Conservation (phyloP, 2,888 invertebrate genomes). For the Drosophila gaucha region DNA sequence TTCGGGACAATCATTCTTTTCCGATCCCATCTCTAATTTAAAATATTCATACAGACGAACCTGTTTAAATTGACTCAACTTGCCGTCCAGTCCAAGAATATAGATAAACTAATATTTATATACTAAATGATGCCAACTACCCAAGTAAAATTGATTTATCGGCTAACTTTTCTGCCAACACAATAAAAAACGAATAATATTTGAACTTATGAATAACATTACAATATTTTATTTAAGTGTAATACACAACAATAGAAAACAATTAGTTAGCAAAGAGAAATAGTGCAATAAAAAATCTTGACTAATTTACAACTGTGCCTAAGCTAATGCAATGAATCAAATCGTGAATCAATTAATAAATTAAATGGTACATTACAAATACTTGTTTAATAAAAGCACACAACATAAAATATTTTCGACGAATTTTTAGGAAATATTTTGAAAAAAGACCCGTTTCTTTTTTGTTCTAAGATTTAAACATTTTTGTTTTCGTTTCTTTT, state of each 20-base stretch:
- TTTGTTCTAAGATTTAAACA: conserved; percentile 9
- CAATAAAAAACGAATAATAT: background rate
- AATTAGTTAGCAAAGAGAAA: conserved; percentile 9
- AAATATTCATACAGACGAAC: too few relatives aligned
- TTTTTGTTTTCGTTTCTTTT: conserved; percentile 16
- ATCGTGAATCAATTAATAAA: conserved; percentile 13
- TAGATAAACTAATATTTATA: too few relatives aligned
- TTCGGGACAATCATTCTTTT: too few relatives aligned
- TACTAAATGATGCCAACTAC: too few relatives aligned
- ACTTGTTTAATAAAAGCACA: background rate
- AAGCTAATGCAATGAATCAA: conserved; percentile 3
- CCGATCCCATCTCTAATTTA: too few relatives aligned
- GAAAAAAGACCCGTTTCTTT: background rate
- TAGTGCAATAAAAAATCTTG: background rate
- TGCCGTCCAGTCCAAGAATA: background rate
- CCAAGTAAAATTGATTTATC: too few relatives aligned
- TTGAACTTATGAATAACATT: conserved; percentile 16
- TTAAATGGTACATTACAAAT: conserved; percentile 8
- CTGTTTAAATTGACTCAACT: background rate
- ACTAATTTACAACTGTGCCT: background rate
- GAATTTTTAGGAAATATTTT: conserved; percentile 13
- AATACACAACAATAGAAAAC: conserved; percentile 23
- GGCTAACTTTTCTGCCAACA: background rate
- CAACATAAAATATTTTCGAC: conserved; percentile 6
- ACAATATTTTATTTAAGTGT: conserved; percentile 11